Conservation (phyloP, 2,797 vertebrate genomes). For the Hypotaenidia okinawae region DNA sequence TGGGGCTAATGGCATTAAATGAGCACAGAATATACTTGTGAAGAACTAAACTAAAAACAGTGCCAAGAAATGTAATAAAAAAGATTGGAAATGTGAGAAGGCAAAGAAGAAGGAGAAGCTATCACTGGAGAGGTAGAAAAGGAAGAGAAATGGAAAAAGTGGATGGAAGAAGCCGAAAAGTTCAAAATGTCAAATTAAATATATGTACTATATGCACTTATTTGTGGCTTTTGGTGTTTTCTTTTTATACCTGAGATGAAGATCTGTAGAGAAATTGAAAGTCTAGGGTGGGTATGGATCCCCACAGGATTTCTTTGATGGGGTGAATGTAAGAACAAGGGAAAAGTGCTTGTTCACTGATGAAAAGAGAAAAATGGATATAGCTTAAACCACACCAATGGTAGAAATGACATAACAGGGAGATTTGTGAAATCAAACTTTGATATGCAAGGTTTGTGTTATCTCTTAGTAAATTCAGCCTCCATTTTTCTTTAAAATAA, state of each 20-base stretch:
- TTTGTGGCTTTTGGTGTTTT: not conserved
- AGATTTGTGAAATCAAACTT: not conserved
- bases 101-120: not conserved
- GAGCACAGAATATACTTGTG: not conserved
- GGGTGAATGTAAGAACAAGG: not conserved
- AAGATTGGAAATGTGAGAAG: not conserved
- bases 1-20: not conserved
- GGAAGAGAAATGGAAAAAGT: not conserved
- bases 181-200: not conserved
- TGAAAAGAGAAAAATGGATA: not conserved
- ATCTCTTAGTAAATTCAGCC: not conserved
- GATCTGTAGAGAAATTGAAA: not conserved
- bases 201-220: not conserved
- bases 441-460: not conserved
- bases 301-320: not conserved
- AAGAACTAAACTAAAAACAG: not conserved
- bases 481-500: not conserved
- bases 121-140: not conserved
- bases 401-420: not conserved
- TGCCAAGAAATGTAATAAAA: not conserved
- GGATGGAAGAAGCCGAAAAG: not conserved
- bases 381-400: not conserved
- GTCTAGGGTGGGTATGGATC: fast-evolving
- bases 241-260: not conserved
- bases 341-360: not conserved